These are phyloP conservation scores for Pseudococcus viburni DNA, from an alignment of 2,888 invertebrate genomes.

Conservation along the genomic window DNA sequence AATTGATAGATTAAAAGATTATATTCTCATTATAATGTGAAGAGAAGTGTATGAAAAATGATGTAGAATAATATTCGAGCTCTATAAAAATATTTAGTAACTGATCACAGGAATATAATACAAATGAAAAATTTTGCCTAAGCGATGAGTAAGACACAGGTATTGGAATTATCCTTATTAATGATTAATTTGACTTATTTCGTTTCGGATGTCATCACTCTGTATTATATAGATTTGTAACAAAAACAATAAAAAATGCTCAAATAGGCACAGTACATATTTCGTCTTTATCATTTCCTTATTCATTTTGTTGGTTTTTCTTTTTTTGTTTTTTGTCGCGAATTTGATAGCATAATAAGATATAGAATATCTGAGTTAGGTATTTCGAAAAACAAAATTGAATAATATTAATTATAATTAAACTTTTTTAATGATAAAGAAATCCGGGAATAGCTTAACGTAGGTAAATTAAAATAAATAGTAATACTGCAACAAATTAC, in stretches of 20 bases:
- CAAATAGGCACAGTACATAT: neutral
- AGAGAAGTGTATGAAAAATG: neutral
- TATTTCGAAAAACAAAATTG: constrained; percentile 48
- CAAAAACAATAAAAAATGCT: neutral
- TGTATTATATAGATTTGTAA: neutral
- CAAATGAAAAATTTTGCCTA: neutral
- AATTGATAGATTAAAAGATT: constrained; percentile 3
- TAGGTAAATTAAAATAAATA: constrained; percentile 59
- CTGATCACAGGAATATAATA: constrained; percentile 40
- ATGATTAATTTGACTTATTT: constrained; percentile 1
- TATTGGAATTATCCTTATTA: neutral
- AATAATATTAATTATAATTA: constrained; percentile 60
- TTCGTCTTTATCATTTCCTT: constrained; percentile 7
- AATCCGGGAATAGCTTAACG: constrained; percentile 61
- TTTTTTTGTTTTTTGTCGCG: neutral
- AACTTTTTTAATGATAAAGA: constrained; percentile 53
- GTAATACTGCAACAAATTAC: constrained; percentile 65
- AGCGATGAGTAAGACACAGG: constrained; percentile 1
- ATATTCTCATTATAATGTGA: neutral
- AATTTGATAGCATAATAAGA: neutral
- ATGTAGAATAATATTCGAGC: constrained; percentile 13
- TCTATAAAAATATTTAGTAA: neutral
- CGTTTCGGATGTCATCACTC: neutral
- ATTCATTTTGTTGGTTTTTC: neutral
- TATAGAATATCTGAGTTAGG: neutral